phyloP scores from a whole-genome alignment of 2,888 invertebrate genomes.

The Adineta ricciae region DNA sequence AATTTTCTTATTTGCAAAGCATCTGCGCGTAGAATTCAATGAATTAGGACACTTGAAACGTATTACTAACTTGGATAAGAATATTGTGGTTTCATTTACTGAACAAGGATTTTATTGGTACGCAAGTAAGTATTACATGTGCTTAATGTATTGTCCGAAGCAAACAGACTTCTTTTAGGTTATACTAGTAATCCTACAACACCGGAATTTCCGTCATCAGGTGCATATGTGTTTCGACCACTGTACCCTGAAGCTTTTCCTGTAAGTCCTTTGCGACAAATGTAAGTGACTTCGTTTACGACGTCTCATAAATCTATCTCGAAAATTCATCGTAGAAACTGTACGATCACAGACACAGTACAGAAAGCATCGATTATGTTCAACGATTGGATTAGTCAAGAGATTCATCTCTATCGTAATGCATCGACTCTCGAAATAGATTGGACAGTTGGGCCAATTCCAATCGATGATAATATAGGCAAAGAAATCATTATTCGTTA shows the following conservation, averaged over 20 bases:
- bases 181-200: constrained; percentile 58
- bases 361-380: constrained; percentile 46
- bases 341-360: not conserved
- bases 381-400: constrained; percentile 54
- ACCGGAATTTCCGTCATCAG: constrained; percentile 64
- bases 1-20: not conserved
- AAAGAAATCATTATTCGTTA: constrained; percentile 49
- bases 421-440: constrained; percentile 52
- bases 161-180: not conserved
- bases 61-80: not conserved
- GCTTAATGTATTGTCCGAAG: not conserved
- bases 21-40: not conserved
- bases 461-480: constrained; percentile 57
- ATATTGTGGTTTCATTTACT: not conserved
- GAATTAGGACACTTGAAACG: not conserved
- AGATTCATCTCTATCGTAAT: constrained; percentile 42
- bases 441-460: constrained; percentile 47
- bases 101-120: not conserved
- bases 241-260: not conserved
- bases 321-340: not conserved
- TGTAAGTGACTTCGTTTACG: not conserved
- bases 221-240: constrained; percentile 69
- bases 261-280: not conserved
- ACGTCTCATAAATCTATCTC: not conserved
- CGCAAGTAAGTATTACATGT: not conserved